Percentiles rank a stretch among this genome's conserved stretches.
phyloP scores from a whole-genome alignment of 2,113 vertebrate species.

The Carassius auratus region DNA sequence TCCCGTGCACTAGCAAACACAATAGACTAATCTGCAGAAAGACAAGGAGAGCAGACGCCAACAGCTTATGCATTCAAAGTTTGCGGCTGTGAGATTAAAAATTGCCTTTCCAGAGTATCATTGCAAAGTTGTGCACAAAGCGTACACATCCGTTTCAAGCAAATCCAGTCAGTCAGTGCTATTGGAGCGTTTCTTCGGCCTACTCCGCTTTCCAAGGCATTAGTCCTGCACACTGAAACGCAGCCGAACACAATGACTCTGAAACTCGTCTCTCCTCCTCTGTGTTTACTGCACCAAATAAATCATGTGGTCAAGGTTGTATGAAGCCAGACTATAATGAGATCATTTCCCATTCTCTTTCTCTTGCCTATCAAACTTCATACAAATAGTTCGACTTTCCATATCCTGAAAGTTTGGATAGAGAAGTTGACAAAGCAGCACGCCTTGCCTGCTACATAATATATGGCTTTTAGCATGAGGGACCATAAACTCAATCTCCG shows the following conservation, averaged over 20 bases:
- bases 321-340: slow-evolving; percentile 78
- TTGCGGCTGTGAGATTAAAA: slow-evolving; percentile 77
- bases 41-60: slow-evolving; percentile 61
- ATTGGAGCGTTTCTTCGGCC: slow-evolving; percentile 67
- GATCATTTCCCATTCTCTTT: slow-evolving; percentile 75
- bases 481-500: slow-evolving; percentile 75
- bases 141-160: slow-evolving; percentile 69
- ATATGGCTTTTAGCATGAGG: slow-evolving; percentile 73
- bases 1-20: slow-evolving; percentile 38
- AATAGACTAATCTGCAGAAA: slow-evolving; percentile 58
- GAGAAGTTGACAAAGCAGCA: slow-evolving; percentile 76
- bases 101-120: slow-evolving; percentile 71
- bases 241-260: slow-evolving; percentile 74
- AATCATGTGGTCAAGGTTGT: slow-evolving; percentile 76
- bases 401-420: slow-evolving; percentile 65
- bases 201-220: slow-evolving; percentile 79
- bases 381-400: slow-evolving; percentile 68
- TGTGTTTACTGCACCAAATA: slow-evolving; percentile 68
- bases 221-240: slow-evolving; percentile 78
- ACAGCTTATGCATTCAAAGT: slow-evolving; percentile 73
- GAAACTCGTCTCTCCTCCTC: slow-evolving; percentile 58
- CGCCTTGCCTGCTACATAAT: slow-evolving; percentile 77
- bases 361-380: slow-evolving; percentile 73
- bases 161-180: slow-evolving; percentile 72
- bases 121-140: slow-evolving; percentile 63